Evolutionary conservation across 2,888 invertebrate species (phyloP).

Genomic region (Drosophila nigritarsus): DNA sequence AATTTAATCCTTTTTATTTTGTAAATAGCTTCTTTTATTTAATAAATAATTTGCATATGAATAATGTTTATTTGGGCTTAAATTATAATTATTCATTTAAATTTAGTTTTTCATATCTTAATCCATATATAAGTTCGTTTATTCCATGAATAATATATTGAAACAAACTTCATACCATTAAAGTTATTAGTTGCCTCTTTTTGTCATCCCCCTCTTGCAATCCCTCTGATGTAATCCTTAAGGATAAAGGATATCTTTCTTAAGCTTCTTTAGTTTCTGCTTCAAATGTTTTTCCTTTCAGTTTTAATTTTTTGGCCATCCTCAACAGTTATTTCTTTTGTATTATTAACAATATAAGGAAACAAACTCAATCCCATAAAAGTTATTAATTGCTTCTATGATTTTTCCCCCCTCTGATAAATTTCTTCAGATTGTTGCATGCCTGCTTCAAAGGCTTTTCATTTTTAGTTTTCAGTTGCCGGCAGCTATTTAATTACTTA

Average conservation of each 20-base stretch:
- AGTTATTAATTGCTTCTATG: background rate
- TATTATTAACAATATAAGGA: background rate
- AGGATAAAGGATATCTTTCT: background rate
- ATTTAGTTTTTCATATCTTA: too few relatives aligned
- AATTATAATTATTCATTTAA: too few relatives aligned
- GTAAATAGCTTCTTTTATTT: too few relatives aligned
- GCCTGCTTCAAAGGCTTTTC: too few relatives aligned
- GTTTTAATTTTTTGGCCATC: background rate
- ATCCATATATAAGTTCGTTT: too few relatives aligned
- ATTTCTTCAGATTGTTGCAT: background rate
- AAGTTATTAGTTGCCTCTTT: background rate
- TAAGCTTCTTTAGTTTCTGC: background rate
- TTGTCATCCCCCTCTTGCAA: background rate
- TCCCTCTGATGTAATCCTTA: background rate
- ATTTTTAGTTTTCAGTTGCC: background rate
- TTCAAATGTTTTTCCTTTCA: background rate
- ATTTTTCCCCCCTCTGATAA: background rate
- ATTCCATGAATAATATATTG: too few relatives aligned
- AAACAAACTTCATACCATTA: background rate
- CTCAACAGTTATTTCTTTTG: background rate
- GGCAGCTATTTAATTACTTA: slow-evolving; percentile 40
- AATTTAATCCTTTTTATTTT: too few relatives aligned
- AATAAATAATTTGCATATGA: too few relatives aligned
- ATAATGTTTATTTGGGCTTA: too few relatives aligned
- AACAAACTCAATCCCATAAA: background rate